A percentile compares a stretch with the other conserved stretches of the same genome.
Evolutionary conservation across 2,888 invertebrate species (phyloP).

Genomic region (Anagyrus pseudococci): DNA sequence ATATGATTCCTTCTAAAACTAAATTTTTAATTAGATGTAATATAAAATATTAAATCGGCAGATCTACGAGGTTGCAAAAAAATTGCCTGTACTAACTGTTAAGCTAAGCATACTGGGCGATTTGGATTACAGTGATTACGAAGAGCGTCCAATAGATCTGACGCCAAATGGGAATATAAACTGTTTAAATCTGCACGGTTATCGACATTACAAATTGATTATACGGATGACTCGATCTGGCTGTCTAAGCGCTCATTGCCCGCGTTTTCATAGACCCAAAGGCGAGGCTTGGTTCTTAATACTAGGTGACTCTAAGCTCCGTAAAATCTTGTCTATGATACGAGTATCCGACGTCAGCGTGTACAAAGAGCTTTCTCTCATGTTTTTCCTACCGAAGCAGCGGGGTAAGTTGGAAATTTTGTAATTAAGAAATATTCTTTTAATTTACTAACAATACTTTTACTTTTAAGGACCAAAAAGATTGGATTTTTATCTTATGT

Average conservation of each 20-base stretch:
- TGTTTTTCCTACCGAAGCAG: no score
- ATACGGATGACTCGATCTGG: no score
- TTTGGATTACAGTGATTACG: constrained; percentile 34
- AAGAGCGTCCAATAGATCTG: no score
- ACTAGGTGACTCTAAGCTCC: constrained; percentile 74
- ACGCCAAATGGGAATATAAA: no score
- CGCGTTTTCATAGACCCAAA: constrained; percentile 90
- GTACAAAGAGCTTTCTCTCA: constrained; percentile 54
- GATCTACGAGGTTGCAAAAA: constrained; percentile 54
- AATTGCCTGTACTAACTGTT: constrained; percentile 55
- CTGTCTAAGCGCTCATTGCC: constrained; percentile 77
- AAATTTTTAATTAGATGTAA: no score
- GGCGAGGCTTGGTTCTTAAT: constrained; percentile 96
- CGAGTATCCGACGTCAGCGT: constrained; percentile 73
- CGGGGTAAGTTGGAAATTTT: no score
- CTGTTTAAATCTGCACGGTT: no score
- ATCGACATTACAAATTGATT: no score
- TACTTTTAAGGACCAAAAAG: constrained; percentile 72
- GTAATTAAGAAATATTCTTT: no score
- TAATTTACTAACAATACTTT: neutral
- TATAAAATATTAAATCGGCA: no score
- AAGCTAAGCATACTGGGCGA: constrained; percentile 48
- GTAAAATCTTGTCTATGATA: constrained; percentile 84
- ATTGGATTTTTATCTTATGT: constrained; percentile 84
- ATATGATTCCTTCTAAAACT: no score